Conservation (phyloP, 2,113 vertebrate genomes). For the Lagopus muta region DNA sequence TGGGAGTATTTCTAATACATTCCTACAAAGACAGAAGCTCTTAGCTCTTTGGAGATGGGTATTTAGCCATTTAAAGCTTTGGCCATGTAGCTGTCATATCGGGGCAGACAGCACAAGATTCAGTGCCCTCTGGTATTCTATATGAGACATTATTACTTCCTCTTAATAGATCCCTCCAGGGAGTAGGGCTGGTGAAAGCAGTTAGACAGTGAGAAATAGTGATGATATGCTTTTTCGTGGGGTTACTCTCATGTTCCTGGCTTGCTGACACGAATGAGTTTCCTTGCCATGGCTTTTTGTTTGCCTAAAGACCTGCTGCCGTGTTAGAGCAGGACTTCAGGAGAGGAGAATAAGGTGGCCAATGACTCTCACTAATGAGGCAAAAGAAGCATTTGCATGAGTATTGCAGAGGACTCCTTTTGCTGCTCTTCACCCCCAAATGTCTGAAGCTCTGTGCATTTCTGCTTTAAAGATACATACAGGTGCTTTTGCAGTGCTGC, state of each 20-base stretch:
- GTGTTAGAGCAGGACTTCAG: background rate
- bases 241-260: background rate
- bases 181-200: background rate
- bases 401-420: background rate
- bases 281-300: background rate
- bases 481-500: background rate
- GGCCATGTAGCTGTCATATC: background rate
- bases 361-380: background rate
- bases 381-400: background rate
- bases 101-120: background rate
- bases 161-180: background rate
- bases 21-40: background rate
- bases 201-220: background rate
- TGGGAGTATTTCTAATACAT: background rate
- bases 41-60: background rate
- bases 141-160: background rate
- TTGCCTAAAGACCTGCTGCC: background rate
- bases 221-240: background rate
- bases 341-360: background rate
- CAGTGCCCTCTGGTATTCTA: background rate
- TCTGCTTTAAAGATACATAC: background rate
- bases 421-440: background rate
- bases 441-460: background rate
- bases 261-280: constrained; percentile 6
- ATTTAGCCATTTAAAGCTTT: background rate